A percentile compares a stretch with the other conserved stretches of the same genome.
phyloP scores from a whole-genome alignment of 2,113 vertebrate genomes.

The Aspidoscelis tigris region DNA sequence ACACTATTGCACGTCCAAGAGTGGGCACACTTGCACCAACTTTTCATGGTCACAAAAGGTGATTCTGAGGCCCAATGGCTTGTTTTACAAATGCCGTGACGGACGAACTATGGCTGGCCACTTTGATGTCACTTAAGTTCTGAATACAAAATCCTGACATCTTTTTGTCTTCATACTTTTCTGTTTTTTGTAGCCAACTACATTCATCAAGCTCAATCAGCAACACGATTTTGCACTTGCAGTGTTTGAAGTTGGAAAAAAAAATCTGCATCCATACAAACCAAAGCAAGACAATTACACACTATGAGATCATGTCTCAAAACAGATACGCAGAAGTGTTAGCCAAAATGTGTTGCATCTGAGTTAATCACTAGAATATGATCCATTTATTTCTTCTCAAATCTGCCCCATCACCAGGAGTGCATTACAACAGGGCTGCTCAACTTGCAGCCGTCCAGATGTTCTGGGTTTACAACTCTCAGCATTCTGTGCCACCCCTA shows the following conservation, averaged over 20 bases:
- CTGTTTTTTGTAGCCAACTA: background rate
- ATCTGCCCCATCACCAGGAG: background rate
- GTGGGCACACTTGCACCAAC: background rate
- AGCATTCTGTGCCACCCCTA: too few species aligned
- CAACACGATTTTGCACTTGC: background rate
- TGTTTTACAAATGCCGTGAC: background rate
- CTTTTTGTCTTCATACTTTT: background rate
- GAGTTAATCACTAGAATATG: constrained; percentile 23
- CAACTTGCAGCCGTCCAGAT: too few species aligned
- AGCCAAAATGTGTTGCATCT: constrained; percentile 26
- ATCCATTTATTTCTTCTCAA: background rate
- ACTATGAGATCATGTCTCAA: constrained; percentile 43
- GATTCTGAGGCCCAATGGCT: background rate
- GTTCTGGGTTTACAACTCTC: too few species aligned
- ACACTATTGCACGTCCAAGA: background rate
- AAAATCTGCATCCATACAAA: constrained; percentile 17
- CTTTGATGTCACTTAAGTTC: background rate
- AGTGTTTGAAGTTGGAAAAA: constrained; percentile 18
- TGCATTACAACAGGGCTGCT: background rate
- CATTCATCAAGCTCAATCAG: background rate
- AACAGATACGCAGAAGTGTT: constrained; percentile 17
- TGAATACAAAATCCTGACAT: background rate
- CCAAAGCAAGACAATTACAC: constrained; percentile 28
- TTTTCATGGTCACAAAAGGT: background rate
- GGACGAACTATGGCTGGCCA: background rate